A percentile compares a stretch with the other conserved stretches of the same genome.
phyloP scores from a whole-genome alignment of 1,140 invertebrate species.

The Parasteatoda tepidariorum region DNA sequence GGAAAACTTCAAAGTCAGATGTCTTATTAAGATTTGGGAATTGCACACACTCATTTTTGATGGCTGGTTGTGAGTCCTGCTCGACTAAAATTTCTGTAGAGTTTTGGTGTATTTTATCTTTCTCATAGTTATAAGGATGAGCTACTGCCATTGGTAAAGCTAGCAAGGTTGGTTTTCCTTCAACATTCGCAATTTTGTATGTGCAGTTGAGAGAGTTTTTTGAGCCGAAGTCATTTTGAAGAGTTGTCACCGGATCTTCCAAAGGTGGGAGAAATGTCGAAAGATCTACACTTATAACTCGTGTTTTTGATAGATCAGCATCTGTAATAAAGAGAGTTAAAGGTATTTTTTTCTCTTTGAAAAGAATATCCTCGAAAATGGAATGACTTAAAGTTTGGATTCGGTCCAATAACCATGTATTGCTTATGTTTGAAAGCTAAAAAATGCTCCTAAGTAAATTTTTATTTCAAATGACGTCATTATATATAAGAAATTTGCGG shows the following conservation, averaged over 20 bases:
- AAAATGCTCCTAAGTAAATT: too few species aligned
- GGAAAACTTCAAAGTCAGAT: constrained; percentile 64
- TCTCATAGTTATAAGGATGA: constrained; percentile 41
- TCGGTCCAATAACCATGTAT: too few species aligned
- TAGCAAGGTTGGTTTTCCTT: constrained; percentile 15
- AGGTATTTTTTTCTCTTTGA: too few species aligned
- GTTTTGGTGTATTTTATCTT: neutral
- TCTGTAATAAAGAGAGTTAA: too few species aligned
- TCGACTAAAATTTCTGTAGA: neutral
- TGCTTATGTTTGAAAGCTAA: too few species aligned
- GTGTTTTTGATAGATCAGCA: constrained; percentile 36
- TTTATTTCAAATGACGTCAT: too few species aligned
- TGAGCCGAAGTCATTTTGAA: neutral
- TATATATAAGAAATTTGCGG: too few species aligned
- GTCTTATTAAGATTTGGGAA: constrained; percentile 25
- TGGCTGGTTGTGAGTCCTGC: too few species aligned
- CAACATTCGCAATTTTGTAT: constrained; percentile 14
- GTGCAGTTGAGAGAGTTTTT: constrained; percentile 33
- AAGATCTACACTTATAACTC: constrained; percentile 27
- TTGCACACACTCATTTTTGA: neutral
- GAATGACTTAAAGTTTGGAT: too few species aligned
- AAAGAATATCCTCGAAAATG: too few species aligned
- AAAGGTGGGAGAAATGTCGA: constrained; percentile 30
- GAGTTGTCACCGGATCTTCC: neutral
- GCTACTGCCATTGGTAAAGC: constrained; percentile 36